Conservation (phyloP, 2,888 invertebrate genomes). For the Nesidiocoris tenuis region DNA sequence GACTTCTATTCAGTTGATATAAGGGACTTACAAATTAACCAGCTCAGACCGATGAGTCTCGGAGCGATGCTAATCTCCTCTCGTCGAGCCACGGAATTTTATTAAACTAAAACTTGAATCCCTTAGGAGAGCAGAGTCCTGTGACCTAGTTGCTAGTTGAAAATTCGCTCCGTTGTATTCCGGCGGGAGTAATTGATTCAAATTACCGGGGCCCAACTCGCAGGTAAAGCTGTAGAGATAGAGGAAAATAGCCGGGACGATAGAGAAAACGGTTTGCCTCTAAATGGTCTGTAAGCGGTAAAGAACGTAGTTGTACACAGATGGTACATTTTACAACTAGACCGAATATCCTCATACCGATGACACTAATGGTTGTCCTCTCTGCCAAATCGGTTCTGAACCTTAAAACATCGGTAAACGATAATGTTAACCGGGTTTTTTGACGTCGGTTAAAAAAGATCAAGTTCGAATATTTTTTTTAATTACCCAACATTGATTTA, state of each 20-base stretch:
- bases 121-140: neutral
- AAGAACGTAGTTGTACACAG: neutral
- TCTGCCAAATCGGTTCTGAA: neutral
- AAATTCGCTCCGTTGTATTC: neutral
- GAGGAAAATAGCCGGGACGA: neutral
- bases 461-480: no score
- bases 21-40: neutral
- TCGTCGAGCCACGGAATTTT: neutral
- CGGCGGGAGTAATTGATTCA: neutral
- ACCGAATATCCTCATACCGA: neutral
- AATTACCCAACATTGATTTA: no score
- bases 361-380: neutral
- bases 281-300: neutral
- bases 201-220: neutral
- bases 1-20: neutral
- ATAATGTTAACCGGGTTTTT: no score
- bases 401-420: no score
- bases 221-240: neutral
- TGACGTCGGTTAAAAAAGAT: no score
- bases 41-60: neutral
- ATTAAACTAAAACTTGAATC: neutral
- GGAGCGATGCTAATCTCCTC: neutral
- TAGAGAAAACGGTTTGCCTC: neutral
- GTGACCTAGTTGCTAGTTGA: neutral
- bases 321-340: neutral